A percentile compares a stretch with the other conserved stretches of the same genome.
Evolutionary conservation across 2,113 vertebrate genomes (phyloP).

Genomic region (Desmodus rotundus): DNA sequence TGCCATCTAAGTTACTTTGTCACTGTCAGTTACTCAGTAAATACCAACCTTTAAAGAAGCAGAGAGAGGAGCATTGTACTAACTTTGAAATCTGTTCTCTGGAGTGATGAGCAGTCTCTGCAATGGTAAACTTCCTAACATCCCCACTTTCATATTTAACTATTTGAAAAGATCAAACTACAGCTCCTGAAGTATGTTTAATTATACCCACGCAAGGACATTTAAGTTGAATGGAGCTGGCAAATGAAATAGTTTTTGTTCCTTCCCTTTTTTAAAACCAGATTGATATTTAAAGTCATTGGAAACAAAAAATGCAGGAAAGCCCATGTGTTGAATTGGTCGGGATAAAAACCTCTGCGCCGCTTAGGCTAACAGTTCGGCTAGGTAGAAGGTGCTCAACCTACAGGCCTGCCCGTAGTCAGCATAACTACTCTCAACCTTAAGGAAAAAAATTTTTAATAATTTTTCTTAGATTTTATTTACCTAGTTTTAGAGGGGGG

Average conservation of each 20-base stretch:
- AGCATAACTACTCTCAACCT: not conserved
- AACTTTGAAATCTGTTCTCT: not conserved
- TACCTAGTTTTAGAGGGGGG: no score
- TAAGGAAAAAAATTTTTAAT: no score
- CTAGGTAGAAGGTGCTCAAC: not conserved
- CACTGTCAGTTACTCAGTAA: not conserved
- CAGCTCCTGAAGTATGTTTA: not conserved
- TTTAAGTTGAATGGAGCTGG: not conserved
- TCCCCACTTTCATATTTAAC: not conserved
- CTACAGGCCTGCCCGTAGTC: not conserved
- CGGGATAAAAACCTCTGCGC: not conserved
- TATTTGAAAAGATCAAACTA: not conserved
- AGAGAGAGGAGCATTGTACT: not conserved
- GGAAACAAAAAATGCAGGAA: not conserved
- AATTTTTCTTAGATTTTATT: no score
- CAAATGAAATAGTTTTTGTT: not conserved
- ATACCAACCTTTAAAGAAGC: not conserved
- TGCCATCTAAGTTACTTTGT: not conserved
- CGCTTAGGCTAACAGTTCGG: not conserved
- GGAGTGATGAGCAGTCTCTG: not conserved
- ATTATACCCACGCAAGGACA: not conserved
- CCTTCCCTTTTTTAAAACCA: not conserved
- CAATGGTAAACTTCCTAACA: not conserved
- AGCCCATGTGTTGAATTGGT: not conserved
- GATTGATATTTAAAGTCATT: not conserved